Conservation (phyloP, 2,888 invertebrate genomes). For the Diaphora mendica region DNA sequence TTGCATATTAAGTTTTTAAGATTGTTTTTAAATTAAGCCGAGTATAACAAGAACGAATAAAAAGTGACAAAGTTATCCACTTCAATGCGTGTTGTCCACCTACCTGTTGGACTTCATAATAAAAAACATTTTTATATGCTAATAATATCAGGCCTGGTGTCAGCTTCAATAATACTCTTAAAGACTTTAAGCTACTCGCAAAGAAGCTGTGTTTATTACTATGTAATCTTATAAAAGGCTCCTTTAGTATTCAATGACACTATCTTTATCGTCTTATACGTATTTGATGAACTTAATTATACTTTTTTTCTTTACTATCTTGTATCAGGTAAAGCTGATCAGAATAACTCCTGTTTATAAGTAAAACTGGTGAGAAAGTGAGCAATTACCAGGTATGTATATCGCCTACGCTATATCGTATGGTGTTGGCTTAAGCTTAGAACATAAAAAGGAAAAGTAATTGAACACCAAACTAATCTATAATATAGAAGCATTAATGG, state of each 20-base stretch:
- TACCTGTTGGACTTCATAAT: neutral
- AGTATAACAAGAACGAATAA: neutral
- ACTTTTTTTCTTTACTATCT: neutral
- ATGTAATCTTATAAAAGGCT: conserved; percentile 56
- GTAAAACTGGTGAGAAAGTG: conserved; percentile 31
- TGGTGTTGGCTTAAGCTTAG: conserved; percentile 29
- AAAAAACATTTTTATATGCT: conserved; percentile 23
- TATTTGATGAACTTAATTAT: conserved; percentile 39
- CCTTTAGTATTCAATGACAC: conserved; percentile 31
- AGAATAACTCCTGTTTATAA: conserved; percentile 14
- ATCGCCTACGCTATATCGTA: conserved; percentile 23
- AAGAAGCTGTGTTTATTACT: conserved; percentile 57
- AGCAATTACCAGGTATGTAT: conserved; percentile 25
- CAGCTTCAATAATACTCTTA: conserved; percentile 27
- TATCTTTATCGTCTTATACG: conserved; percentile 33
- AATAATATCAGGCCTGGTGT: conserved; percentile 17
- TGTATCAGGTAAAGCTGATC: neutral
- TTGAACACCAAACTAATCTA: conserved; percentile 23
- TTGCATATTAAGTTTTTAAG: neutral
- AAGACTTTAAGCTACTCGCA: conserved; percentile 51
- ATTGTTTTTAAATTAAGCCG: neutral
- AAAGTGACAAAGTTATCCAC: neutral
- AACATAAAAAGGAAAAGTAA: conserved; percentile 32
- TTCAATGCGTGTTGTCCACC: neutral
- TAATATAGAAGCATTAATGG: neutral